Percentiles rank a stretch among this genome's conserved stretches.
phyloP scores from a whole-genome alignment of 2,888 invertebrate species.

The Eupithecia subfuscata region DNA sequence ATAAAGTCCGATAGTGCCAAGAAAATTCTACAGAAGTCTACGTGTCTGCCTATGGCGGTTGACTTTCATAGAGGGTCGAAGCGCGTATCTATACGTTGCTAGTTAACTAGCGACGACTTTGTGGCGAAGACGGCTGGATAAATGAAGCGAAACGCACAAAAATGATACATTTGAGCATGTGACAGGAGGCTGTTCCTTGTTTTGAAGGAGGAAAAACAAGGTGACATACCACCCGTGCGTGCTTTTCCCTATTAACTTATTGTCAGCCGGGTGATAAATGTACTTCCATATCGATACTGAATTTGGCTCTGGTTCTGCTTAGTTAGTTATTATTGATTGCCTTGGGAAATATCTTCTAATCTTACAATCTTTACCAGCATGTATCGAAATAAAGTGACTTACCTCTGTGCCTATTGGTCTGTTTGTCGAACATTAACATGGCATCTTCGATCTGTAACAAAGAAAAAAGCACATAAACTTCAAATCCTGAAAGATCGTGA shows the following conservation, averaged over 20 bases:
- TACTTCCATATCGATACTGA: slow-evolving; percentile 28
- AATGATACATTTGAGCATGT: slow-evolving; percentile 70
- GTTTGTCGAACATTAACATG: slow-evolving; percentile 99
- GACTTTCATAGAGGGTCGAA: slow-evolving; percentile 63
- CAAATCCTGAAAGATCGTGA: slow-evolving; percentile 68
- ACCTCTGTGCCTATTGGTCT: slow-evolving; percentile 99
- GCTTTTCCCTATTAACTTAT: slow-evolving; percentile 54
- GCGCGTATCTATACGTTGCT: slow-evolving; percentile 73
- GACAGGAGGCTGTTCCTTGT: slow-evolving; percentile 62
- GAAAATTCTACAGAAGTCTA: slow-evolving; percentile 57
- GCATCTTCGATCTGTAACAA: slow-evolving; percentile 99
- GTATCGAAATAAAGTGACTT: slow-evolving; percentile 68
- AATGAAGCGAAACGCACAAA: slow-evolving; percentile 74
- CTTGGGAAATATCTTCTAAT: neutral
- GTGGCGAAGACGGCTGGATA: slow-evolving; percentile 69
- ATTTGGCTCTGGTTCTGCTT: slow-evolving; percentile 29
- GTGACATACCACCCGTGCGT: slow-evolving; percentile 61
- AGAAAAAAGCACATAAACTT: slow-evolving; percentile 72
- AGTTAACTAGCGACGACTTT: slow-evolving; percentile 72
- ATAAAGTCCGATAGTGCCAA: slow-evolving; percentile 51
- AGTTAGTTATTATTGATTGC: slow-evolving; percentile 8
- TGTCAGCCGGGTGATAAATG: slow-evolving; percentile 47
- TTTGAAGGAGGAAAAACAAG: slow-evolving; percentile 58
- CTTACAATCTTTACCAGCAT: neutral
- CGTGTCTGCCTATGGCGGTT: slow-evolving; percentile 62